Evolutionary conservation across 2,888 invertebrate genomes (phyloP).

Genomic region (Parapristionchus giblindavisi): DNA sequence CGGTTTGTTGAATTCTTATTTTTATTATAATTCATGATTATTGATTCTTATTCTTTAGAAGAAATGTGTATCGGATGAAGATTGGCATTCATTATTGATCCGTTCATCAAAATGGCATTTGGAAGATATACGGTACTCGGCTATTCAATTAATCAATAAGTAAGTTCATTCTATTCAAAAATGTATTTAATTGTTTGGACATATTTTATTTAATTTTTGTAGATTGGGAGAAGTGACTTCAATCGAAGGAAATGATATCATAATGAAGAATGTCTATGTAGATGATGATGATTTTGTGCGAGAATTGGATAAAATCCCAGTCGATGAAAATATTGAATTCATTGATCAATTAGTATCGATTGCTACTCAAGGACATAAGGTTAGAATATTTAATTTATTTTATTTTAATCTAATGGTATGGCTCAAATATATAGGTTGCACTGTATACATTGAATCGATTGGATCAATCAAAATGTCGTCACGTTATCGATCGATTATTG

Average conservation of each 20-base stretch:
- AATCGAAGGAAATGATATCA: not conserved
- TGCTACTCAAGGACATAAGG: slow-evolving; percentile 25
- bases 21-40: not conserved
- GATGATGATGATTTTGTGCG: slow-evolving; percentile 26
- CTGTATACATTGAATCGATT: slow-evolving; percentile 10
- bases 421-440: not conserved
- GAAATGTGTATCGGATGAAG: slow-evolving; percentile 1
- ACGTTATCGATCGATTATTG: not conserved
- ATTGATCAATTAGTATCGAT: not conserved
- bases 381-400: not conserved
- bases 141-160: slow-evolving; percentile 19
- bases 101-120: slow-evolving; percentile 25
- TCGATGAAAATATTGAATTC: not conserved
- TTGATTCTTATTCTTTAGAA: not conserved
- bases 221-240: not conserved
- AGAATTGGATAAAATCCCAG: not conserved
- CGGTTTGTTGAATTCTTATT: not conserved
- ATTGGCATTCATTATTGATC: not conserved
- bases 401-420: not conserved
- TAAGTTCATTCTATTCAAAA: too few relatives aligned
- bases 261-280: slow-evolving; percentile 11
- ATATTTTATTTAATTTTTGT: too few relatives aligned
- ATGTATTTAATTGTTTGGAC: too few relatives aligned
- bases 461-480: not conserved
- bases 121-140: slow-evolving; percentile 11